Percentiles rank a stretch among this genome's conserved stretches.
These are phyloP conservation scores for Haplochromis burtoni DNA, from an alignment of 2,113 vertebrate genomes.

Conservation along the genomic window DNA sequence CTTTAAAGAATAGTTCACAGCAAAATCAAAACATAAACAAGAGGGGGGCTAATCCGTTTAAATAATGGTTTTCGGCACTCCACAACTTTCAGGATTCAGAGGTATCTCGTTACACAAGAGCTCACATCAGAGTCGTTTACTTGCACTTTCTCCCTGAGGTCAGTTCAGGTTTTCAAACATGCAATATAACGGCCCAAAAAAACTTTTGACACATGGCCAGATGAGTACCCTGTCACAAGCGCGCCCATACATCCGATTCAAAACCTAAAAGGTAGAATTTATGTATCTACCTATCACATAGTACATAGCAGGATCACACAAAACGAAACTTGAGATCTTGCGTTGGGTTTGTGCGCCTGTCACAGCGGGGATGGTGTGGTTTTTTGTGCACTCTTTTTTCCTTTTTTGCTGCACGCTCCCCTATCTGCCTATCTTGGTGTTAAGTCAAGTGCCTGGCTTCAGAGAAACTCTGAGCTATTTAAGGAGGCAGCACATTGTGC, in stretches of 20 bases:
- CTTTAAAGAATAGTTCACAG: constrained; percentile 20
- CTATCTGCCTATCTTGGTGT: constrained; percentile 37
- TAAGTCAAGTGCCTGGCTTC: constrained; percentile 35
- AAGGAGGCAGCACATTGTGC: constrained; percentile 47
- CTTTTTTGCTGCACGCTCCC: background rate
- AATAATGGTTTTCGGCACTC: background rate
- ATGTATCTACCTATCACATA: background rate
- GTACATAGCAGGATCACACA: background rate
- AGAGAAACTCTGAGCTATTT: constrained; percentile 60
- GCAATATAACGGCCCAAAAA: background rate
- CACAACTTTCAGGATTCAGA: background rate
- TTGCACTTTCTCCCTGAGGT: background rate
- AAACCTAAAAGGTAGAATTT: background rate
- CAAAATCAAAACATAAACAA: constrained; percentile 31
- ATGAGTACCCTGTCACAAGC: background rate
- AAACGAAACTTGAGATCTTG: background rate
- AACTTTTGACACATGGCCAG: background rate
- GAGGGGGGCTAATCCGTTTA: background rate
- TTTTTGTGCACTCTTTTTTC: background rate
- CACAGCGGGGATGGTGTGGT: constrained; percentile 15
- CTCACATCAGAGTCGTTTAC: background rate
- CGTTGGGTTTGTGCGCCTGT: background rate
- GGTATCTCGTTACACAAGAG: background rate
- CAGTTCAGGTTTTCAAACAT: background rate
- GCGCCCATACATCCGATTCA: background rate